A percentile compares a stretch with the other conserved stretches of the same genome.
Conservation (phyloP, 2,113 vertebrate genomes). For the Thalassoma bifasciatum region DNA sequence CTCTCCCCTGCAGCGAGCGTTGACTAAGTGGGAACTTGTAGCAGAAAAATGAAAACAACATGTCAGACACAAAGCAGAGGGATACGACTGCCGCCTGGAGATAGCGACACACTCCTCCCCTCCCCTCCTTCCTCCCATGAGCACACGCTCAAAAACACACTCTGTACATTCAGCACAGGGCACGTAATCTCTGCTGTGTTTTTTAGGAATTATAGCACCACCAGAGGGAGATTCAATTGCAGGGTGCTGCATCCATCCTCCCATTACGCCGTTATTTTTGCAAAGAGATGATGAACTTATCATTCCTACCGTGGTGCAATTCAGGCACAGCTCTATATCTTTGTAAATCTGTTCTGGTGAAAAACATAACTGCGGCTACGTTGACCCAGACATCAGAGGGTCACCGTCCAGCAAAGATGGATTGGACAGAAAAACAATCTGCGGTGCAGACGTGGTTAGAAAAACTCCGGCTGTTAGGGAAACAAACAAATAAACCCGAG, state of each 20-base stretch:
- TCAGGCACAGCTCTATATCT: constrained; percentile 10
- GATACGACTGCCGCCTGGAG: constrained; percentile 36
- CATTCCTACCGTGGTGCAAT: constrained; percentile 27
- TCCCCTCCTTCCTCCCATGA: background rate
- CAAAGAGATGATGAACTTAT: constrained; percentile 42
- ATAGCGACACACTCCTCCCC: constrained; percentile 39
- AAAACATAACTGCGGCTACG: background rate
- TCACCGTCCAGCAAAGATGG: background rate
- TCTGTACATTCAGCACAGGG: background rate
- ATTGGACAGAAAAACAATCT: background rate
- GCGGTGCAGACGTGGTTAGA: background rate
- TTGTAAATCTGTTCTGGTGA: background rate
- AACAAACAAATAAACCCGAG: constrained; percentile 22
- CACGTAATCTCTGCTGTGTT: constrained; percentile 28
- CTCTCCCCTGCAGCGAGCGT: constrained; percentile 55
- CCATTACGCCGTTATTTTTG: constrained; percentile 44
- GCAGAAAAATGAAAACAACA: constrained; percentile 74
- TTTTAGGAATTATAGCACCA: constrained; percentile 25
- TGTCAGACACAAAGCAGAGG: constrained; percentile 40
- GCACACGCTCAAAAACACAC: background rate
- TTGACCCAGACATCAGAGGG: constrained; percentile 5
- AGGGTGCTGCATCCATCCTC: constrained; percentile 24
- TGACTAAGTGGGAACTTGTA: constrained; percentile 76
- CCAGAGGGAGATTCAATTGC: constrained; percentile 48
- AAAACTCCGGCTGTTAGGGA: background rate